A percentile compares a stretch with the other conserved stretches of the same genome.
phyloP scores from a whole-genome alignment of 2,888 invertebrate genomes.

The Rapana venosa region DNA sequence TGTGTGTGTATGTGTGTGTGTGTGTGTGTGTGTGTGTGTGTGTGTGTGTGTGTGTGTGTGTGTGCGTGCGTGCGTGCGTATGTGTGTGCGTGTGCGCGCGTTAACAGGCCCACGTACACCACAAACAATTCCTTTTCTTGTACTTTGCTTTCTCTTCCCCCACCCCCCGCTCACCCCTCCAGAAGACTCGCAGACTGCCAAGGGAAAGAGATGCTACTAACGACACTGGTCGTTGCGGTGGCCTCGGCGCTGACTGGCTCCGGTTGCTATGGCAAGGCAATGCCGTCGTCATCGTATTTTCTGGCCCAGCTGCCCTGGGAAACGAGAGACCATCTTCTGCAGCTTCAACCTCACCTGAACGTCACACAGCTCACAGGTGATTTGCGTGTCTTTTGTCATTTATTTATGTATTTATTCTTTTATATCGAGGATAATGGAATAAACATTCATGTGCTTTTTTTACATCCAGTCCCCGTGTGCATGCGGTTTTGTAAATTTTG shows the following conservation, averaged over 20 bases:
- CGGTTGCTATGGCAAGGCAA: neutral
- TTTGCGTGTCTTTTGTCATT: neutral
- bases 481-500: too few relatives aligned
- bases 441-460: too few relatives aligned
- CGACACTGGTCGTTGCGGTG: neutral
- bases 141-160: neutral
- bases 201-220: too few relatives aligned
- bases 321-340: conserved; percentile 7
- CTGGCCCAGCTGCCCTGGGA: conserved; percentile 26
- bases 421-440: too few relatives aligned
- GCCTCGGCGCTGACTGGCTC: neutral
- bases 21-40: neutral
- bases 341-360: conserved; percentile 20
- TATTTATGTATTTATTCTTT: too few relatives aligned
- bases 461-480: too few relatives aligned
- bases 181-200: too few relatives aligned
- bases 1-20: conserved; percentile 12
- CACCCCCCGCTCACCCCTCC: too few relatives aligned
- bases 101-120: neutral
- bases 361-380: conserved; percentile 18
- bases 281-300: neutral
- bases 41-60: neutral
- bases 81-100: neutral
- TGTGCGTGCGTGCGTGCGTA: neutral
- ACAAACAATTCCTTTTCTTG: neutral